phyloP scores from a whole-genome alignment of 2,888 invertebrate genomes.

The Drosophila buzzatii region DNA sequence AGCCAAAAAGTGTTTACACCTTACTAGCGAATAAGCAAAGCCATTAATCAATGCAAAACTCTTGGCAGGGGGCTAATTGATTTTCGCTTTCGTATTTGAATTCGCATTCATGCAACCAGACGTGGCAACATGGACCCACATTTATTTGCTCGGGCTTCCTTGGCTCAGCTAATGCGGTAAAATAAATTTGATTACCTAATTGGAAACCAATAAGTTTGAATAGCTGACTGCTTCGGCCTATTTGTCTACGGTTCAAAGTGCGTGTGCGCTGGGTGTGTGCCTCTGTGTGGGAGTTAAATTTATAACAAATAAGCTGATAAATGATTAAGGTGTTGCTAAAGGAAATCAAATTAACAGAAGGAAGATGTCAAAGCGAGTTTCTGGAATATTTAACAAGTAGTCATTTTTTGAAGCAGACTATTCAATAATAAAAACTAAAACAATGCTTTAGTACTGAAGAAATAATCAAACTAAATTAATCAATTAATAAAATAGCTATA shows the following conservation, averaged over 20 bases:
- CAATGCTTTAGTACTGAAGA: background rate
- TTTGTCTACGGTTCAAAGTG: slow-evolving; percentile 38
- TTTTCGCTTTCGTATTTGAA: slow-evolving; percentile 24
- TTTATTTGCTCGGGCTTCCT: slow-evolving; percentile 57
- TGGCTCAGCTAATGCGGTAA: slow-evolving; percentile 61
- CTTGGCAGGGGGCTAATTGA: slow-evolving; percentile 58
- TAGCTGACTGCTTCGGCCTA: slow-evolving; percentile 36
- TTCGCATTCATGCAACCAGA: slow-evolving; percentile 39
- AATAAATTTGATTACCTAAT: slow-evolving; percentile 77
- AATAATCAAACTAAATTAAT: background rate
- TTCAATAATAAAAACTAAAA: background rate
- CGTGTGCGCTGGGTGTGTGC: slow-evolving; percentile 14
- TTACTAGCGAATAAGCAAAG: slow-evolving; percentile 23
- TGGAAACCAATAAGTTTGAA: slow-evolving; percentile 77
- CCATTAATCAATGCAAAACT: slow-evolving; percentile 72
- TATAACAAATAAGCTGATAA: slow-evolving; percentile 35
- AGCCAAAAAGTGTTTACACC: slow-evolving; percentile 42
- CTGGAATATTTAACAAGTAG: background rate
- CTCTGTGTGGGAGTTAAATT: slow-evolving; percentile 32
- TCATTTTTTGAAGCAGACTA: background rate
- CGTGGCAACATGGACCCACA: slow-evolving; percentile 26
- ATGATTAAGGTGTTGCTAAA: slow-evolving; percentile 39
- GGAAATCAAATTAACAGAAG: slow-evolving; percentile 13
- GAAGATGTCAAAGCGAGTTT: background rate
- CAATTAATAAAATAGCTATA: background rate